Conservation (phyloP, 2,888 invertebrate genomes). For the Nymphalis c-album region DNA sequence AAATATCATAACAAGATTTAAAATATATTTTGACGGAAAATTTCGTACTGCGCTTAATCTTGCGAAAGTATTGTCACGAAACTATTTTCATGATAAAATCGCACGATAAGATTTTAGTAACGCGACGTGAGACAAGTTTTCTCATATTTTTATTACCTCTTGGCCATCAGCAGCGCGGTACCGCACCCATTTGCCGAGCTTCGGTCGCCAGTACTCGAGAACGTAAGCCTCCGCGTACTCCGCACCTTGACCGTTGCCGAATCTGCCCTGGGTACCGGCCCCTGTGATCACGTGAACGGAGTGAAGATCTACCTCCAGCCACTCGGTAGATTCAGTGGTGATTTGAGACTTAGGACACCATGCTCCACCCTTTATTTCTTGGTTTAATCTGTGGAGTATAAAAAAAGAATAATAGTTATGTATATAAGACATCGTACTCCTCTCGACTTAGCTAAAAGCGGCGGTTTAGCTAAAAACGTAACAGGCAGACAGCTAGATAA, state of each 20-base stretch:
- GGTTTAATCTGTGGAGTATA: constrained; percentile 84
- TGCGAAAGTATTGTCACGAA: too few species aligned
- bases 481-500: too few species aligned
- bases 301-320: constrained; percentile 91
- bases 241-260: constrained; percentile 94
- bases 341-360: constrained; percentile 95
- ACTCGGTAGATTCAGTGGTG: constrained; percentile 88
- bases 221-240: constrained; percentile 93
- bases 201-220: constrained; percentile 91
- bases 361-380: constrained; percentile 92
- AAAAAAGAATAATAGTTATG: too few species aligned
- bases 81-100: too few species aligned
- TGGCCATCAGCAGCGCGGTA: constrained; percentile 87
- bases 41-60: too few species aligned
- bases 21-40: too few species aligned
- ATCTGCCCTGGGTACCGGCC: constrained; percentile 92
- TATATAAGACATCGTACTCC: too few species aligned
- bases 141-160: constrained; percentile 82
- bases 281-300: constrained; percentile 90
- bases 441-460: too few species aligned
- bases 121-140: too few species aligned
- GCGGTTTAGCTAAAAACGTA: too few species aligned
- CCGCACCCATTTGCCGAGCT: constrained; percentile 90
- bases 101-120: too few species aligned
- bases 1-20: too few species aligned